Conservation (phyloP, 2,113 vertebrate species). For the Varanus salvator region DNA sequence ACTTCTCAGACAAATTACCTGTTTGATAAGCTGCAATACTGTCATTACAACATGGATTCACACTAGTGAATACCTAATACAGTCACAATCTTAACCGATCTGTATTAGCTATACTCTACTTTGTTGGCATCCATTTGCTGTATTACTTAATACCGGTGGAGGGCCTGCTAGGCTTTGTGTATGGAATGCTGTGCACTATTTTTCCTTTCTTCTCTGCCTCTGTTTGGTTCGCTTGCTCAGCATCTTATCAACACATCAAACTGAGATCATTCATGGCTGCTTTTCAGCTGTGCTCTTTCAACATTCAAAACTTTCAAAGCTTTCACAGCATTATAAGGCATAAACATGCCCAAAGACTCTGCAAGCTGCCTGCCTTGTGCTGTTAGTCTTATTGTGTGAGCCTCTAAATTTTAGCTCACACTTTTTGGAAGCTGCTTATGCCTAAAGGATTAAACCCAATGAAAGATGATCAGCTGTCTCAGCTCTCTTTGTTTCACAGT, state of each 20-base stretch:
- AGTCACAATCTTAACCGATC: neutral
- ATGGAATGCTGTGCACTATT: neutral
- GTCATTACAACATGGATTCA: neutral
- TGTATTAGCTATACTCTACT: neutral
- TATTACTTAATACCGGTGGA: neutral
- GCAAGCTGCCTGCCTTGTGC: neutral
- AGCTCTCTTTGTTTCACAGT: neutral
- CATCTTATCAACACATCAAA: neutral
- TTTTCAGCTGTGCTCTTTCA: neutral
- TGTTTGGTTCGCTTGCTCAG: neutral
- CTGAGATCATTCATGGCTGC: neutral
- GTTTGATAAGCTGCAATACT: neutral
- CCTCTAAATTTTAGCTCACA: neutral
- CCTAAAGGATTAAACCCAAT: neutral
- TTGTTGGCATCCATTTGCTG: neutral
- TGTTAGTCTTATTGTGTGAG: too few relatives aligned
- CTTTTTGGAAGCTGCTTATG: too few relatives aligned
- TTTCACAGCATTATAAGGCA: neutral
- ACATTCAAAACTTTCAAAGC: neutral
- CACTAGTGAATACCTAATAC: neutral
- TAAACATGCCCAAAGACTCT: neutral
- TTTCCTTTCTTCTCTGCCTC: neutral
- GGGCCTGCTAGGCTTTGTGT: neutral
- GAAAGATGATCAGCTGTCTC: too few relatives aligned
- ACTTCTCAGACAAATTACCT: neutral